Conservation (phyloP, 2,797 vertebrate genomes). For the Heterohyrax brucei region DNA sequence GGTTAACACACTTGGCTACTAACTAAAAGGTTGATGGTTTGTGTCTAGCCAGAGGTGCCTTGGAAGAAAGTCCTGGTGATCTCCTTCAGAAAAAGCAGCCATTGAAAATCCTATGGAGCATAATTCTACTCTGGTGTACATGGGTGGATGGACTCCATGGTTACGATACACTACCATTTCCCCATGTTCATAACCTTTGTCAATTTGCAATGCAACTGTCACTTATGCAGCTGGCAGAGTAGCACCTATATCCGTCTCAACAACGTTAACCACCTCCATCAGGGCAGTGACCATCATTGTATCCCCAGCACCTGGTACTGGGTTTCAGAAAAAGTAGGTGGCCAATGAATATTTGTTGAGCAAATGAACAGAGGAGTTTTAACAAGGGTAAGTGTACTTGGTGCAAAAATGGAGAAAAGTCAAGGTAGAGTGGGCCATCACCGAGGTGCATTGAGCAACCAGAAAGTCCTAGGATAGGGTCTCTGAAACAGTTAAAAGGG, state of each 20-base stretch:
- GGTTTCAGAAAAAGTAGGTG: background rate
- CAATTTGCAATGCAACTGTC: background rate
- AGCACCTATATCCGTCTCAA: conserved; percentile 1
- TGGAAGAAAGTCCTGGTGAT: background rate
- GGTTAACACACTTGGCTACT: background rate
- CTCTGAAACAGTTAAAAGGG: background rate
- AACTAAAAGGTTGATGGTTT: background rate
- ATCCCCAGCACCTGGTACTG: background rate
- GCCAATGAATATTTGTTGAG: conserved; percentile 18
- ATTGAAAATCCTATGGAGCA: background rate
- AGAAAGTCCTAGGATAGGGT: background rate
- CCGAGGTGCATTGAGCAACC: background rate
- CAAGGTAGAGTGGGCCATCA: background rate
- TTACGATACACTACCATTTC: background rate
- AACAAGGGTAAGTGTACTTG: background rate
- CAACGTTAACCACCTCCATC: background rate
- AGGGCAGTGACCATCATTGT: background rate
- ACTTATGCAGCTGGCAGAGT: background rate
- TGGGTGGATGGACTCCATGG: background rate
- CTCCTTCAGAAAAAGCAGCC: background rate
- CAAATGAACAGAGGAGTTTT: conserved; percentile 47
- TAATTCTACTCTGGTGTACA: background rate
- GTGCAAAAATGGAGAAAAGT: background rate
- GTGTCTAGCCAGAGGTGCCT: background rate
- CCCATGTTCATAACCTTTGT: background rate